Evolutionary conservation across 1,140 invertebrate genomes (phyloP).

Genomic region (Araneus ventricosus): DNA sequence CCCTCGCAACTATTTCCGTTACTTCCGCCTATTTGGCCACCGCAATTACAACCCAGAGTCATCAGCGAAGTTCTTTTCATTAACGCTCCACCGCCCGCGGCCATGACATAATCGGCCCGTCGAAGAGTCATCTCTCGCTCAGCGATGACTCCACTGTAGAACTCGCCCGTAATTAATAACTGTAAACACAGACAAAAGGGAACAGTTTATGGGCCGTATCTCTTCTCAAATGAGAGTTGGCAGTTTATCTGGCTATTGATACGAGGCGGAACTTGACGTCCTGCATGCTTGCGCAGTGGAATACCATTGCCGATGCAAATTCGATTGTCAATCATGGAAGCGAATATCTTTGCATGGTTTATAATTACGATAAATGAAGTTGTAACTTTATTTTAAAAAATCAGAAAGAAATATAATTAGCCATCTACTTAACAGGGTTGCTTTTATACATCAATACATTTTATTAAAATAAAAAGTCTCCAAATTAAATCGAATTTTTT

Average conservation of each 20-base stretch:
- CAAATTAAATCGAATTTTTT: no score
- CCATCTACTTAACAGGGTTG: no score
- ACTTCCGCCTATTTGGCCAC: slow-evolving; percentile 73
- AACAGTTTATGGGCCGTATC: slow-evolving; percentile 22
- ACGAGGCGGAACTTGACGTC: slow-evolving; percentile 13
- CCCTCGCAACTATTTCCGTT: slow-evolving; percentile 75
- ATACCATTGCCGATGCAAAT: neutral
- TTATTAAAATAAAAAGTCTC: no score
- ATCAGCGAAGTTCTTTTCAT: slow-evolving; percentile 19
- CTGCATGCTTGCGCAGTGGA: neutral
- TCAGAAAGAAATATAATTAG: neutral
- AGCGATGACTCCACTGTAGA: neutral
- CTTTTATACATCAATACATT: no score
- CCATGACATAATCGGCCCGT: slow-evolving; percentile 1
- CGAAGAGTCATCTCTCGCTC: neutral
- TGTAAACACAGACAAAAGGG: slow-evolving; percentile 14
- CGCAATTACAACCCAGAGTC: slow-evolving; percentile 40
- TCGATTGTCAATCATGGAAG: neutral
- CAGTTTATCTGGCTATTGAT: neutral
- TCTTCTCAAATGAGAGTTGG: neutral
- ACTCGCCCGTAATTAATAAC: slow-evolving; percentile 21
- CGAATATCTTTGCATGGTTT: neutral
- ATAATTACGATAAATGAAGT: neutral
- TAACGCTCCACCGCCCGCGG: slow-evolving; percentile 17
- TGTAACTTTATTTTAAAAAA: neutral